Base-by-base conservation (phyloP, 2,888 invertebrate species). In the Girardia tigrina region DNA sequence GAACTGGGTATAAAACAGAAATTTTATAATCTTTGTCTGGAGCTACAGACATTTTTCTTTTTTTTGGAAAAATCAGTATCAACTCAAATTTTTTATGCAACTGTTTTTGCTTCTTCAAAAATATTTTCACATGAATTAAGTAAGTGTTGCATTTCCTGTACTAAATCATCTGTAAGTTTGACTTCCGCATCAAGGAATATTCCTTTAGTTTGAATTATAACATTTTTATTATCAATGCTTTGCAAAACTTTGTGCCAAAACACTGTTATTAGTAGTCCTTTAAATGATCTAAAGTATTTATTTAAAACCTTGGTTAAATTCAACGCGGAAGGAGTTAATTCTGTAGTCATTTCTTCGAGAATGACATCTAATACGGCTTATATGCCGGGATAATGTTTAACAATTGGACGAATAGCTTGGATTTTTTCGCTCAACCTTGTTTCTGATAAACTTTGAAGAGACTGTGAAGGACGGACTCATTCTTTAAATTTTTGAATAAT, bases 391-490 rank as follows among this genome's bases (percentile, higher is more conserved):
- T 56, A 56, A 16, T 56, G 4, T n/a, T 56, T 56, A n/a, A n/a
- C n/a, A 56, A 56, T 56, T 56, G 56, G 56, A n/a, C 56, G 56
- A 6, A 56, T n/a, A 16, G 56, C 4, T 56, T 56, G 56, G 23
- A 56, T 56, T 56, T 23, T 56, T 56, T 56, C n/a, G 23, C n/a
- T 56, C 56, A n/a, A 56, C n/a, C 4, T 56, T 56, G 56, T 56
- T 8, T 56, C n/a, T 56, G 56, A 56, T 20, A 56, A 16, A 4
- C n/a, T n/a, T n/a, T n/a, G n/a, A n/a, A n/a, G n/a, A n/a, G n/a
- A n/a, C n/a, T n/a, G n/a, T n/a, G n/a, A n/a, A n/a, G n/a, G n/a
- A n/a, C n/a, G n/a, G n/a, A n/a, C n/a, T n/a, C n/a, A n/a, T n/a
- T n/a, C n/a, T n/a, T n/a, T n/a, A n/a, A n/a, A n/a, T n/a, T n/a